Conservation (phyloP, 1,140 invertebrate species). For the Pogonomyrmex barbatus region DNA sequence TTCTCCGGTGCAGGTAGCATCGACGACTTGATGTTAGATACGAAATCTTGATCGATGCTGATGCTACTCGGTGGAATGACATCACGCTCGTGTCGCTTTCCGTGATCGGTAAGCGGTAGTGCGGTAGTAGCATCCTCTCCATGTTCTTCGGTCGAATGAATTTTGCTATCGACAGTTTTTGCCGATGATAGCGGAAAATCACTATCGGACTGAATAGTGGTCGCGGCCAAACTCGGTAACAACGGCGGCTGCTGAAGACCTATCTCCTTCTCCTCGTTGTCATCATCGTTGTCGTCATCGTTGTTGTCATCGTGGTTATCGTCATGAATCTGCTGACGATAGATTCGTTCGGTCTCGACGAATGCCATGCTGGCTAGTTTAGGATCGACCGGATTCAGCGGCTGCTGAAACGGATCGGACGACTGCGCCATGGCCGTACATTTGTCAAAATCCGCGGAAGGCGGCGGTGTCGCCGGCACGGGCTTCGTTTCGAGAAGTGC, state of each 20-base stretch:
- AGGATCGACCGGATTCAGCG: conserved; percentile 76
- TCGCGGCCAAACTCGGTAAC: conserved; percentile 34
- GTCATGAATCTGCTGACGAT: conserved; percentile 9
- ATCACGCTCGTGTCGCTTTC: conserved; percentile 13
- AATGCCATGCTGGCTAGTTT: conserved; percentile 86
- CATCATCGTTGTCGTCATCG: conserved; percentile 21
- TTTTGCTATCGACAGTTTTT: not conserved
- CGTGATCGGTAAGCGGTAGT: not conserved
- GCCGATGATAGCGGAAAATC: not conserved
- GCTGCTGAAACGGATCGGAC: conserved; percentile 76
- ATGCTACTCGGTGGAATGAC: not conserved
- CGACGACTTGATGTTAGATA: conserved; percentile 70
- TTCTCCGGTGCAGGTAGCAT: conserved; percentile 71
- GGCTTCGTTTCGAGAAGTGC: conserved; percentile 60
- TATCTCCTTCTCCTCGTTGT: conserved; percentile 23
- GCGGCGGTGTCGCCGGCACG: conserved; percentile 83
- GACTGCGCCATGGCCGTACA: conserved; percentile 62
- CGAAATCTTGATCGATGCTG: conserved; percentile 55
- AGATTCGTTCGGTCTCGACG: conserved; percentile 82
- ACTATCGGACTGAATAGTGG: not conserved
- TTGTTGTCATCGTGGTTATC: conserved; percentile 18
- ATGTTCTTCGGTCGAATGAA: not conserved
- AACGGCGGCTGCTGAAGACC: conserved; percentile 5
- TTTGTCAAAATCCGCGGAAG: conserved; percentile 80
- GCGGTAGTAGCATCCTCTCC: conserved; percentile 5